Conservation (phyloP, 2,797 vertebrate genomes). For the Sebastes taczanowskii region DNA sequence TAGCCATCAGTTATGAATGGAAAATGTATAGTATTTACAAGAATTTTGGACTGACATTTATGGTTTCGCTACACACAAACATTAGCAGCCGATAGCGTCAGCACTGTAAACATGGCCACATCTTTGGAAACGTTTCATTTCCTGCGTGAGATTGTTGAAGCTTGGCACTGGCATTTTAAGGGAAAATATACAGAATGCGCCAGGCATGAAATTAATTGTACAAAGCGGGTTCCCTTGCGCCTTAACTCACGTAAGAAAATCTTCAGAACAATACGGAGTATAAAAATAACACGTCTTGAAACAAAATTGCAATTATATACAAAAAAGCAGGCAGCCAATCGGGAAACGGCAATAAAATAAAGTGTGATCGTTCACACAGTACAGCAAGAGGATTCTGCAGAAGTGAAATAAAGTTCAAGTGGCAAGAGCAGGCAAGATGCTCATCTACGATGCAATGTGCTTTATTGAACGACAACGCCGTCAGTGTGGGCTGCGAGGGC, state of each 20-base stretch:
- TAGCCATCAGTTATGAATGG: not conserved
- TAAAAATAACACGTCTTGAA: slow-evolving; percentile 29
- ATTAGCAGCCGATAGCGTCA: not conserved
- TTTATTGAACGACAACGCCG: not conserved
- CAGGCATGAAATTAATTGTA: slow-evolving; percentile 40
- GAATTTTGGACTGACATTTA: not conserved
- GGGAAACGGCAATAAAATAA: slow-evolving; percentile 3
- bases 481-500: slow-evolving; percentile 44
- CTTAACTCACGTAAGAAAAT: not conserved
- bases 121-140: slow-evolving; percentile 28
- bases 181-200: slow-evolving; percentile 52
- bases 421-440: not conserved
- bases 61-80: not conserved
- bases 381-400: slow-evolving; percentile 37
- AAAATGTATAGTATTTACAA: not conserved
- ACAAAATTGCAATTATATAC: slow-evolving; percentile 53
- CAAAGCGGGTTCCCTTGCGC: not conserved
- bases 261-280: not conserved
- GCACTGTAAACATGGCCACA: slow-evolving; percentile 16
- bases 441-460: not conserved
- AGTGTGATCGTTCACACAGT: not conserved
- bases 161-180: not conserved
- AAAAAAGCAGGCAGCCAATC: slow-evolving; percentile 16
- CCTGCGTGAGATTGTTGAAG: not conserved
- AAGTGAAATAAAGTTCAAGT: slow-evolving; percentile 39